A percentile compares a stretch with the other conserved stretches of the same genome.
Evolutionary conservation across 2,888 invertebrate genomes (phyloP).

Genomic region (Drosophila melanosoma): DNA sequence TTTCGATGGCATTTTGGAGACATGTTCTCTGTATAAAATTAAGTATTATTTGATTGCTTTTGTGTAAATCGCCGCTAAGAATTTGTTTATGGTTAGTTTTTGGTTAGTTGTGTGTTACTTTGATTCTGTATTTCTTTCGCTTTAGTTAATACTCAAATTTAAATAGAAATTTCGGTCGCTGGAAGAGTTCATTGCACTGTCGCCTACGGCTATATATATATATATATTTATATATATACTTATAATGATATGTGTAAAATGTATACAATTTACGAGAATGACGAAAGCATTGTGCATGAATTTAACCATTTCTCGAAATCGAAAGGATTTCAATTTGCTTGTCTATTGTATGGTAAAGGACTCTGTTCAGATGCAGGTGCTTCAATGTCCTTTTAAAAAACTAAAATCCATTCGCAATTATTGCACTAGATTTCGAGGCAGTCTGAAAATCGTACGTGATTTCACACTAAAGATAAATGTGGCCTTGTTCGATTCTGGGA

Average conservation of each 20-base stretch:
- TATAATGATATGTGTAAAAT: background rate
- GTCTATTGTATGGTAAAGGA: background rate
- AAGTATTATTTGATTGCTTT: constrained; percentile 71
- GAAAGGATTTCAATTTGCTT: constrained; percentile 57
- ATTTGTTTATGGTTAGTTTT: constrained; percentile 46
- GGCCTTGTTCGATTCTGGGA: constrained; percentile 54
- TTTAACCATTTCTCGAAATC: constrained; percentile 32
- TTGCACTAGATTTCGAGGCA: constrained; percentile 31
- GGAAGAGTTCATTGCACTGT: constrained; percentile 66
- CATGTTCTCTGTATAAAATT: constrained; percentile 78
- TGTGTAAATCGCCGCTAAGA: constrained; percentile 60
- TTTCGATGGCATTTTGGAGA: constrained; percentile 55
- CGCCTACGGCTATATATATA: background rate
- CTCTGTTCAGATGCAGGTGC: constrained; percentile 39
- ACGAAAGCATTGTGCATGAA: constrained; percentile 7
- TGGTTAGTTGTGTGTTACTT: constrained; percentile 54
- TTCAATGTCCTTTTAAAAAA: background rate
- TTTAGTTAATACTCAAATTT: constrained; percentile 63
- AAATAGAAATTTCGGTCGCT: constrained; percentile 62
- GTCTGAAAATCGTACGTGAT: constrained; percentile 59
- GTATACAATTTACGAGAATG: background rate
- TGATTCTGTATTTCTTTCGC: constrained; percentile 55
- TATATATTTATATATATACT: background rate
- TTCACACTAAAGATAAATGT: constrained; percentile 68
- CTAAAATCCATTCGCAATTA: constrained; percentile 45